A percentile compares a stretch with the other conserved stretches of the same genome.
Conservation (phyloP, 92 coral and sea anemone species). For the Phenganax marumi region DNA sequence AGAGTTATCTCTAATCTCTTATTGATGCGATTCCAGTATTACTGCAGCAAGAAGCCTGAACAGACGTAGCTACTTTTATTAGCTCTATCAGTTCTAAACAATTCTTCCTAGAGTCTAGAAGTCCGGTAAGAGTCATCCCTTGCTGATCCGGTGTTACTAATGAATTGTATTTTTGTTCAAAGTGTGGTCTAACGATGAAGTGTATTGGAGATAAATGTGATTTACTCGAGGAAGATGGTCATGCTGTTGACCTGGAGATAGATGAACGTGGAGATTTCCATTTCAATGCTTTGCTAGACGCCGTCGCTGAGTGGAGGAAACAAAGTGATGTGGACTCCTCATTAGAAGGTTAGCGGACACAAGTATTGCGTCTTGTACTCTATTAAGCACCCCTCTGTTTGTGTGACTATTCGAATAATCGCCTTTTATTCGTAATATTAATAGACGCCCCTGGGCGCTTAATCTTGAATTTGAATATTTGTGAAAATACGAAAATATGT, state of each 20-base stretch:
- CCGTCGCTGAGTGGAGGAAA: slow-evolving; percentile 75
- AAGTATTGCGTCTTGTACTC: too few species aligned
- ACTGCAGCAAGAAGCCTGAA: too few species aligned
- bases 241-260: slow-evolving; percentile 60
- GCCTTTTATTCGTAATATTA: too few species aligned
- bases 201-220: slow-evolving; percentile 85
- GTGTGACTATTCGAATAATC: too few species aligned
- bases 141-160: too few species aligned
- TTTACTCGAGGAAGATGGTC: slow-evolving; percentile 67
- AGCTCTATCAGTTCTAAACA: too few species aligned
- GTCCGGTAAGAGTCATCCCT: not conserved
- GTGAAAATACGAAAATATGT: not conserved
- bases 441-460: too few species aligned
- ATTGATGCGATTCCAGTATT: too few species aligned
- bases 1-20: too few species aligned
- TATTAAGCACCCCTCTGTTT: too few species aligned
- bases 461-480: too few species aligned
- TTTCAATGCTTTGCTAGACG: slow-evolving; percentile 86
- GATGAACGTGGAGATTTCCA: slow-evolving; percentile 91
- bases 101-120: not conserved
- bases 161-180: not conserved
- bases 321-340: slow-evolving; percentile 62
- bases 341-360: slow-evolving; percentile 64
- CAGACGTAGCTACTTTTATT: not conserved
- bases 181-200: slow-evolving; percentile 82